These are phyloP conservation scores for Acanthopagrus latus DNA, from an alignment of 2,797 vertebrate genomes.

Conservation along the genomic window DNA sequence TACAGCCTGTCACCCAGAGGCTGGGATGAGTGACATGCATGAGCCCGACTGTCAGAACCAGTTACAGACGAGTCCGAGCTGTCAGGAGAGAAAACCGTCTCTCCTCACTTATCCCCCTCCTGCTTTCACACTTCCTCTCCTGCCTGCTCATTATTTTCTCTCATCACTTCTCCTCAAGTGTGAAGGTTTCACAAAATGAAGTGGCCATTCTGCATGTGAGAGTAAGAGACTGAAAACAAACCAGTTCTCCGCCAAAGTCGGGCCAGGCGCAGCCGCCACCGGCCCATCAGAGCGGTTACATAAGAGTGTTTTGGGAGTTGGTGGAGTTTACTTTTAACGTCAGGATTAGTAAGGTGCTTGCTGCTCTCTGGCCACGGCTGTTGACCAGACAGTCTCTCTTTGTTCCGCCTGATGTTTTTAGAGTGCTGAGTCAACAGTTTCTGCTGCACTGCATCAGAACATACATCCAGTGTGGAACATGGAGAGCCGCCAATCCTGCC, in stretches of 20 bases:
- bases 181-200: slow-evolving; percentile 41
- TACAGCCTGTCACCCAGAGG: slow-evolving; percentile 62
- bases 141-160: slow-evolving; percentile 55
- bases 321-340: slow-evolving; percentile 69
- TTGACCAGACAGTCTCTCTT: slow-evolving; percentile 77
- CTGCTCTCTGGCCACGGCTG: slow-evolving; percentile 60
- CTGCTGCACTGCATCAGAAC: slow-evolving; percentile 74
- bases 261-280: neutral
- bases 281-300: slow-evolving; percentile 49
- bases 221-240: slow-evolving; percentile 33
- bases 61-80: slow-evolving; percentile 65
- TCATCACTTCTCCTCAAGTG: slow-evolving; percentile 27
- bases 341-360: slow-evolving; percentile 72
- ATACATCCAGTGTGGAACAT: slow-evolving; percentile 70
- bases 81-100: slow-evolving; percentile 48
- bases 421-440: slow-evolving; percentile 80
- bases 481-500: slow-evolving; percentile 63
- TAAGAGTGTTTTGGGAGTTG: slow-evolving; percentile 65
- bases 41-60: slow-evolving; percentile 65
- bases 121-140: slow-evolving; percentile 26
- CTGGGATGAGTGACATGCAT: slow-evolving; percentile 64
- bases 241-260: neutral
- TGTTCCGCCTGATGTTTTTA: slow-evolving; percentile 79
- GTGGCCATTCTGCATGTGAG: slow-evolving; percentile 9
- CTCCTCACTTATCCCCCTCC: slow-evolving; percentile 25